Percentiles rank a stretch among this genome's conserved stretches.
Evolutionary conservation across 1,140 invertebrate species (phyloP).

Genomic region (Heterodera schachtii): DNA sequence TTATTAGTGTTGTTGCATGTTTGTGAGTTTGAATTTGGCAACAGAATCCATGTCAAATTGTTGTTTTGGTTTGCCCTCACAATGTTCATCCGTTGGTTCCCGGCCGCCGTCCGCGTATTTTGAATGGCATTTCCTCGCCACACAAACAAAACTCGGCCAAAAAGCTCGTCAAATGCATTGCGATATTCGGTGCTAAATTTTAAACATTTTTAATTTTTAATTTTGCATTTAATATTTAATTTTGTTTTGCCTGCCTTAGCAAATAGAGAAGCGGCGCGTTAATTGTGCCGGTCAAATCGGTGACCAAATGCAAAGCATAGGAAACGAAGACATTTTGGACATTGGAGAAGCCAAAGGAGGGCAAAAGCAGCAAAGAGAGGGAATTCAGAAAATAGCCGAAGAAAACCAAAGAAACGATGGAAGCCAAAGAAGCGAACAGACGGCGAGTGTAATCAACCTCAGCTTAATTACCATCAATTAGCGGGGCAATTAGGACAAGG

Average conservation of each 20-base stretch:
- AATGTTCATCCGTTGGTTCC: too few relatives aligned
- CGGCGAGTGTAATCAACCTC: neutral
- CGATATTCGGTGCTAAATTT: neutral
- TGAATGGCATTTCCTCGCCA: too few relatives aligned
- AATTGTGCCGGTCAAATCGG: neutral
- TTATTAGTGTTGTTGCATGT: too few relatives aligned
- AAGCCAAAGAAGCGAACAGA: neutral
- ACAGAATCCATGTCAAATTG: too few relatives aligned
- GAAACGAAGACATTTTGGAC: neutral
- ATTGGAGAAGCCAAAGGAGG: neutral
- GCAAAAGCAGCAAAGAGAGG: neutral
- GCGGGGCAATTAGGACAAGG: too few relatives aligned
- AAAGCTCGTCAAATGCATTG: neutral
- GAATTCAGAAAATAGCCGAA: constrained; percentile 1
- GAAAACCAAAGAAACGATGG: neutral
- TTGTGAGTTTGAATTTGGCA: too few relatives aligned
- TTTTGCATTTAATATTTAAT: too few relatives aligned
- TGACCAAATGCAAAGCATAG: neutral
- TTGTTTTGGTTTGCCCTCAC: too few relatives aligned
- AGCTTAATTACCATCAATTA: neutral
- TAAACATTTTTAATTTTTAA: too few relatives aligned
- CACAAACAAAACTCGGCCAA: neutral
- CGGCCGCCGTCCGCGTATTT: too few relatives aligned
- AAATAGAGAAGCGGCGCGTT: neutral
- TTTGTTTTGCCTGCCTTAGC: neutral